Evolutionary conservation across 2,113 vertebrate genomes (phyloP), one percentile per base, ranked within the genome.

Genomic region (Lampris megalopsis): DNA sequence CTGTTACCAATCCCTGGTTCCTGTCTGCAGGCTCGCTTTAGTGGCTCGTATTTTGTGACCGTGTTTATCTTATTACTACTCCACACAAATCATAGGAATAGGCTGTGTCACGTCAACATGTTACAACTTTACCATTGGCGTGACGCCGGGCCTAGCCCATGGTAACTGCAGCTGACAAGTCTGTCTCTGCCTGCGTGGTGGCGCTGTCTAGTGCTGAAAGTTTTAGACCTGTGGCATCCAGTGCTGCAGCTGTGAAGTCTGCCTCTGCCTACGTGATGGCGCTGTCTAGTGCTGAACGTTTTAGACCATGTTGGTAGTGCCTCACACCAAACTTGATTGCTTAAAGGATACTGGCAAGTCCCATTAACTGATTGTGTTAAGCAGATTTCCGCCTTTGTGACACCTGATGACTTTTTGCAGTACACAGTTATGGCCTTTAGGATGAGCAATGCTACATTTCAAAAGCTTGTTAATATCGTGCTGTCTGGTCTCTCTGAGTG

Each of bases 1-100:
- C 49, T 84, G 6, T 35, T 80, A 5, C 65, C 58, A 3, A 36
- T 80, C 4, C 47, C 65, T 53, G 42, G 71, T 5, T 67, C 63
- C 4, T 6, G 6, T 3, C 8, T 79, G 9, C 13, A 35, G 9
- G 59, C 71, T 5, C 24, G 57, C 11, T 80, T 69, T 38, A 48
- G 57, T 9, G 63, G 65, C 35, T 52, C 71, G 1, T 74, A 43
- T 48, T 1, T 9, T 5, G 24, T 59, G 50, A 42, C 1, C 54
- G 24, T 42, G 49, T 68, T 36, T 73, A 73, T 57, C 38, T 73
- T 6, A 61, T 79, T 13, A 3, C 4, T 3, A 73, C 56, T 36
- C 68, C 69, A 40, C 69, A 79, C 5, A 2, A 13, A 10, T 36
- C 1, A 53, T 2, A 37, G 63, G 42, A 40, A 57, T 2, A 2